Base-by-base conservation (phyloP, 2,888 invertebrate genomes). In the Campoplex capitator region DNA sequence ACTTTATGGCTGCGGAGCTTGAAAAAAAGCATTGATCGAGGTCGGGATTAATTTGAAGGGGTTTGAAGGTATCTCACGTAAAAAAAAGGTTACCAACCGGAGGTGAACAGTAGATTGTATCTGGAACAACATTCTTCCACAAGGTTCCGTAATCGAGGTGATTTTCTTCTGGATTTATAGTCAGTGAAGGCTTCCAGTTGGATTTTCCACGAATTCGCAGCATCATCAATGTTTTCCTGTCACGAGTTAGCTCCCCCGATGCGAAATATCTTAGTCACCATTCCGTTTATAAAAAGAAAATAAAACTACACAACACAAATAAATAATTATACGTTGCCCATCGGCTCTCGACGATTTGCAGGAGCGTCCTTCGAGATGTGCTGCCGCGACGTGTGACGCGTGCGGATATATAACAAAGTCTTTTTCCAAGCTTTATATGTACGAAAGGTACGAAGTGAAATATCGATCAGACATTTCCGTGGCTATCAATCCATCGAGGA, bases 401-500 rank as follows among this genome's bases (percentile, higher is more conserved):
- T 78, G 85, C 78, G 78, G 68, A 78, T 45, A 68, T 48, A 45
- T 48, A 80, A 70, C 82, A 74, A 78, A 70, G 77, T 82, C 67
- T 74, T 74, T 82, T 68, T 75, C 51, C 74, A 51, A 45, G 56
- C 23, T n/a, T 3, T 16, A 8, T 65, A 68, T 68, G 32, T 45
- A 58, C 42, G 8, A 28, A 48, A 70, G 68, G 35, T 75, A 78
- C 67, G 23, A 45, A 85, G 68, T 85, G 85, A 85, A 85, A 78
- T 85, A 85, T 85, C 85, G 85, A 85, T 82, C 78, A 68, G 74
- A 82, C 67, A 82, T 82, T 85, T 85, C 85, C 82, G 85, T 62
- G 82, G 74, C 82, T 78, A 85, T 85, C 82, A 82, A 85, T 85
- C 82, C 82, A 82, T 74, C 67, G 54, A 45, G 54, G 56, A 42